Conservation (phyloP, 2,113 vertebrate genomes). For the Thalassarche chlororhynchos region DNA sequence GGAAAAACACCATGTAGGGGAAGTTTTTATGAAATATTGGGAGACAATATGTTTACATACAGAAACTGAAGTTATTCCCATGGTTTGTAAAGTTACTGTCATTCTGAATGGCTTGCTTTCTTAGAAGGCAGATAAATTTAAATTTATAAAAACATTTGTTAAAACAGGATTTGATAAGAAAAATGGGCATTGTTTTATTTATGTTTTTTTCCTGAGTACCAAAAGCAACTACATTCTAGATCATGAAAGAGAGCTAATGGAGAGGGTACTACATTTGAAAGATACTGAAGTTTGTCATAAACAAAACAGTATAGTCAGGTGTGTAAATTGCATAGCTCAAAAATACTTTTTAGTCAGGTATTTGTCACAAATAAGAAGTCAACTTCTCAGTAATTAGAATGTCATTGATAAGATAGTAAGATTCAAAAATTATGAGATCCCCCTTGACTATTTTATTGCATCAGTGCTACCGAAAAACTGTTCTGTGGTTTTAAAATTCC, state of each 20-base stretch:
- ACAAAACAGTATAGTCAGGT: not conserved
- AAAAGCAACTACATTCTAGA: not conserved
- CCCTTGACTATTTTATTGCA: not conserved
- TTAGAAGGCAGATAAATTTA: not conserved
- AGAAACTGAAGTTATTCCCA: not conserved
- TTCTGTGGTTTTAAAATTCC: not conserved
- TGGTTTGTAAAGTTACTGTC: not conserved
- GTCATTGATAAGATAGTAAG: not conserved
- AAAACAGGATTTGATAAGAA: not conserved
- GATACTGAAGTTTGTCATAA: not conserved
- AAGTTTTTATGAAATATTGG: not conserved
- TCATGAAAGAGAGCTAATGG: not conserved
- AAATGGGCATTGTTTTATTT: not conserved
- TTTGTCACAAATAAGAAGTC: not conserved
- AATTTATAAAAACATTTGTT: not conserved
- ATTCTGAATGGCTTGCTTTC: not conserved
- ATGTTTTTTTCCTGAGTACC: fast-evolving
- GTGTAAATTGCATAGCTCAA: not conserved
- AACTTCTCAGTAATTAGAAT: not conserved
- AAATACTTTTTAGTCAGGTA: not conserved
- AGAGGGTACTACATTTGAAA: not conserved
- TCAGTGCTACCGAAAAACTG: not conserved
- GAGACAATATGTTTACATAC: not conserved
- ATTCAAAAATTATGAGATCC: not conserved
- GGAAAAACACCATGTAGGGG: not conserved